phyloP scores from a whole-genome alignment of 2,888 invertebrate genomes.

The Ptychoptera contaminata region DNA sequence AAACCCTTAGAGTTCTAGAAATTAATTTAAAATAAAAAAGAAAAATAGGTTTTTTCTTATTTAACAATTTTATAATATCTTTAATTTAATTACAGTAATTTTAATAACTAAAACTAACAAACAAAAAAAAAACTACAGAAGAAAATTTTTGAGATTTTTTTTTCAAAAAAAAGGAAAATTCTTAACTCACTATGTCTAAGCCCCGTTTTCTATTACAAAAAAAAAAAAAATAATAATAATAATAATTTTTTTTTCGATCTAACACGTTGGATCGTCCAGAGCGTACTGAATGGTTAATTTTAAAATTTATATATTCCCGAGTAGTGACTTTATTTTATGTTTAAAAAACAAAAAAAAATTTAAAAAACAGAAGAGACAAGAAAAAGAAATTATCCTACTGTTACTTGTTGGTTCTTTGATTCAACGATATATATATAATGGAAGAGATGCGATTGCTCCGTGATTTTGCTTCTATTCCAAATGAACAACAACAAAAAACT shows the following conservation, averaged over 20 bases:
- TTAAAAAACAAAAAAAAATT: no score
- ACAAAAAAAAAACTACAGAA: background rate
- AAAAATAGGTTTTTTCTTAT: background rate
- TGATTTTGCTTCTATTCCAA: no score
- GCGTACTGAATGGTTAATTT: constrained; percentile 22
- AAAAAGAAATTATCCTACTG: background rate
- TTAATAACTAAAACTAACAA: background rate
- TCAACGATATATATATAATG: no score
- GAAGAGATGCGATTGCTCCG: no score
- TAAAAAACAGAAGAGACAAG: constrained; percentile 5
- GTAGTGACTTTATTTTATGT: no score
- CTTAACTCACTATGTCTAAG: no score
- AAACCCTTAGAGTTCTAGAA: background rate
- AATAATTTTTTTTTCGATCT: constrained; percentile 20
- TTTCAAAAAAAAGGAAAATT: constrained; percentile 1
- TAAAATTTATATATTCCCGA: constrained; percentile 2
- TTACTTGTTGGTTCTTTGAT: no score
- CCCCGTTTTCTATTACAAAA: no score
- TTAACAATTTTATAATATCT: background rate
- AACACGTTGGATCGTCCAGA: constrained; percentile 28
- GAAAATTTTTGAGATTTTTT: constrained; percentile 1
- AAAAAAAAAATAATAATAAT: no score
- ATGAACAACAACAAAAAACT: no score
- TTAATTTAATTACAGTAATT: background rate
- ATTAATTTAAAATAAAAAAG: background rate